These are phyloP conservation scores for Gallinago nigripennis DNA, from an alignment of 2,797 vertebrate genomes.

Conservation along the genomic window DNA sequence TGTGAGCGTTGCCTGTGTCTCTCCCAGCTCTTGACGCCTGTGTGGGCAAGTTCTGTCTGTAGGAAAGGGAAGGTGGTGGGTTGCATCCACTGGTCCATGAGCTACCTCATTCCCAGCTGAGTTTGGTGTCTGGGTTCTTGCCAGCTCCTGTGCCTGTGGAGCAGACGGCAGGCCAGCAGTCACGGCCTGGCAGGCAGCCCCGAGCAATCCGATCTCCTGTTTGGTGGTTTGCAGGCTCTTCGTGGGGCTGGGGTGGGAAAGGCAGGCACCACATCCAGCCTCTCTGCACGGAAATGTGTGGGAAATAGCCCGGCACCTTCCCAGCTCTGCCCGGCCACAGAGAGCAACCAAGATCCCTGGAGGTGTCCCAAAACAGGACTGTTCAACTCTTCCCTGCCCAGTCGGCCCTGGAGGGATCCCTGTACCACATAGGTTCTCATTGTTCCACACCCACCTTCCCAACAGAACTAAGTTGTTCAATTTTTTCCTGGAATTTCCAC, in stretches of 20 bases:
- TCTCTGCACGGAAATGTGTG: rapidly evolving
- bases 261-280: neutral
- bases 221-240: neutral
- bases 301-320: neutral
- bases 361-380: neutral
- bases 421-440: neutral
- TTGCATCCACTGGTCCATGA: neutral
- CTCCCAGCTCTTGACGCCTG: neutral
- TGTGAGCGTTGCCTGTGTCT: neutral
- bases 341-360: neutral
- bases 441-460: neutral
- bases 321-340: neutral
- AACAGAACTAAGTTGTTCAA: neutral
- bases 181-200: neutral
- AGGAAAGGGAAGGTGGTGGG: neutral
- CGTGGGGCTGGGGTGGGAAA: neutral
- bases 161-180: neutral
- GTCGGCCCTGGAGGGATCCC: neutral
- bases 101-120: neutral
- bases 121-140: neutral
- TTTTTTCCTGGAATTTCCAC: neutral
- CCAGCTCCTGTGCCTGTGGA: neutral
- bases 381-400: neutral
- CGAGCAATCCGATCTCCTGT: neutral
- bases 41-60: neutral